Base-by-base conservation (phyloP, 2,113 vertebrate genomes). In the Ellobius talpinus region DNA sequence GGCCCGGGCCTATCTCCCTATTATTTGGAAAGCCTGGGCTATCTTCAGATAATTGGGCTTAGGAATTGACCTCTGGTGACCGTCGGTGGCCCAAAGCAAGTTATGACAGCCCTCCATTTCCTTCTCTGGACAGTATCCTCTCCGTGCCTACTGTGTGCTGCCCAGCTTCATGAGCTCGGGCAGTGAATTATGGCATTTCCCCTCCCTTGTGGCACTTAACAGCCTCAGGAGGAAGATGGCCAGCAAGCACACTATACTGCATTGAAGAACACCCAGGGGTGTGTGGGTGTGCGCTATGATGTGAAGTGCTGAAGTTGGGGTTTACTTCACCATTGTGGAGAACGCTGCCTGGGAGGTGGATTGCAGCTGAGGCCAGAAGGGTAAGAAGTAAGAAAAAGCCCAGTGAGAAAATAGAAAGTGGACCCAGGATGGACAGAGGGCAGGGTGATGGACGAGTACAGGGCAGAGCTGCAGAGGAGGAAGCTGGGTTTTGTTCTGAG, bases 401-500 rank as follows among this genome's bases (percentile, higher is more conserved):
- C 68, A 23, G 74, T 39, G 39, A 74, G 92, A 66, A 42, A 87
- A 88, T 36, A 29, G 65, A 90, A 93, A 68, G 66, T 85, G 29
- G 66, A 42, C 23, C 36, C 31, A 17, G 24, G 31, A n/a, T 94
- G 52, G 81, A 50, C 73, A 39, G 84, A 63, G 58, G 31, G 58
- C 39, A 58, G 29, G 17, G 58, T 21, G 29, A 76, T 33, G 24
- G 42, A 1, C 31, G 33, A 92, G 72, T 61, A 19, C 36, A 45
- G 66, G 78, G 63, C 11, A 2, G 70, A 26, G 68, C 58, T 70
- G 33, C 13, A 33, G 55, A 95, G 79, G 68, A 79, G 82, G n/a
- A 94, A 76, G 88, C 58, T 94, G 65, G 29, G 23, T 88, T 97
- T 94, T 92, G 33, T 94, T 93, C 16, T 84, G 29, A 95, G 79